phyloP scores from a whole-genome alignment of 2,888 invertebrate genomes.

The Linyphia triangularis region DNA sequence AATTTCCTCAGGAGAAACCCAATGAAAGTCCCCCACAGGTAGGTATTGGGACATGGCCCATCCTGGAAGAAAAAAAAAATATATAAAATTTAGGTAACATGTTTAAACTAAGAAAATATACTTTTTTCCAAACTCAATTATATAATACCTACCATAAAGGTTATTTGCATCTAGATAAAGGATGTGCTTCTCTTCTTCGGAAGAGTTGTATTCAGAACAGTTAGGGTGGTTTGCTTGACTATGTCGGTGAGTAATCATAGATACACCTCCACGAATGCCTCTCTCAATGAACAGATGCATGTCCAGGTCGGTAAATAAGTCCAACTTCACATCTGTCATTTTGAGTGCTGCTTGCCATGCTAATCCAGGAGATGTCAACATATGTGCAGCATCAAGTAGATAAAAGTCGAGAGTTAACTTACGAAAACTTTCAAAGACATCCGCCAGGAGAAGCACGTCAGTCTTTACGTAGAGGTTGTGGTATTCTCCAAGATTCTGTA shows the following conservation, averaged over 20 bases:
- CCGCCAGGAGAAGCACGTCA: conserved; percentile 78
- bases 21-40: neutral
- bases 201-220: neutral
- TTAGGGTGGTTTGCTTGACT: conserved; percentile 21
- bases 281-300: too few species aligned
- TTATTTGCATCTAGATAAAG: conserved; percentile 77
- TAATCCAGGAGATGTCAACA: conserved; percentile 77
- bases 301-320: conserved; percentile 77
- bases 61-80: neutral
- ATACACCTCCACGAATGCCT: conserved; percentile 76
- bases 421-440: conserved; percentile 79
- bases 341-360: conserved; percentile 78
- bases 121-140: too few species aligned
- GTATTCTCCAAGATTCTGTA: conserved; percentile 77
- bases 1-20: neutral
- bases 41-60: neutral
- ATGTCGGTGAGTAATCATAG: neutral
- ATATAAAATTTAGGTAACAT: too few species aligned
- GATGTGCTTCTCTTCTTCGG: conserved; percentile 73
- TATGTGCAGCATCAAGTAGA: conserved; percentile 77
- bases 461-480: conserved; percentile 76
- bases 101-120: too few species aligned
- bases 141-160: conserved; percentile 57
- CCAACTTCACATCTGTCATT: conserved; percentile 77
- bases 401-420: conserved; percentile 76